Base-by-base conservation (phyloP, 2,888 invertebrate species). In the Eudasyphora cyanicolor region DNA sequence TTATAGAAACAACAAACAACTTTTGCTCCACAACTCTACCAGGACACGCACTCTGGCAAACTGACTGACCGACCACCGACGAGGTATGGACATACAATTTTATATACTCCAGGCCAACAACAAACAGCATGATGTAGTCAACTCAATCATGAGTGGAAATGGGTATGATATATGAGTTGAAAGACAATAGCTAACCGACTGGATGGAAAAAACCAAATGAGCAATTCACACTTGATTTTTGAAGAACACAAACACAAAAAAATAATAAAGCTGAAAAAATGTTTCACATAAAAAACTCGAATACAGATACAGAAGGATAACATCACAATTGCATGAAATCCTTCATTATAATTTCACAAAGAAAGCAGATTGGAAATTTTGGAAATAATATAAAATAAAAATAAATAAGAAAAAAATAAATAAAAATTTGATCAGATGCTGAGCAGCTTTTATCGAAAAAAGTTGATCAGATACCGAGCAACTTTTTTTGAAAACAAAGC, bases 1-100 rank as follows among this genome's bases (percentile, higher is more conserved):
- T 70, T 76, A 81, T 73, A 69, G 73, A 81, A 81, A 54, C 64
- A 81, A 76, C 75, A 76, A 67, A 67, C 71, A 69, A 67, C 62
- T n/a, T 60, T n/a, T n/a, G n/a, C n/a, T n/a, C n/a, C n/a, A 51
- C 51, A 78, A 38, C 19, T 29, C 49, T 38, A 27, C 35, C 38
- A 70, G 24, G 12, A 62, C 27, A 21, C 62, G 49, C 42, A 69
- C 0, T 57, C 27, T 57, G 57, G 14, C n/a, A n/a, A n/a, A n/a
- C n/a, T 29, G 17, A 24, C 21, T 21, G 24, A 35, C 42, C 4
- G 54, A 14, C 54, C 57, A 49, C 45, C 3, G 2, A 32, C 19
- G 49, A 21, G 17, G 27, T 17, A 32, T 21, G 49, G 17, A 49
- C 21, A 51, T 24, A 24, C 42, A 27, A 6, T 32, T 14, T 21